Evolutionary conservation across 2,888 invertebrate species (phyloP).

Genomic region (Cantharis nigra): DNA sequence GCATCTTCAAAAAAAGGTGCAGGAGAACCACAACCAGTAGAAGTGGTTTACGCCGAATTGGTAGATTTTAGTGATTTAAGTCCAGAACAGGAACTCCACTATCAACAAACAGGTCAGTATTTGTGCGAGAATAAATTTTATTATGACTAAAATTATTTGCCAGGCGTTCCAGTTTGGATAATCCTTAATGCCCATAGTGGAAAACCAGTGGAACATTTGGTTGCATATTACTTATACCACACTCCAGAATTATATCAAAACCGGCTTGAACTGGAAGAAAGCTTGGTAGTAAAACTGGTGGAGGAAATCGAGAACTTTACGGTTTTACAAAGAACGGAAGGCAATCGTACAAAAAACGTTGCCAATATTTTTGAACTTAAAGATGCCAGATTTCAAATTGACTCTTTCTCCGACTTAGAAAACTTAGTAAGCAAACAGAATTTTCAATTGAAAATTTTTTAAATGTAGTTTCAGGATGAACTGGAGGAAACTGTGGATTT

Average conservation of each 20-base stretch:
- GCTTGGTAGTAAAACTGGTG: slow-evolving; percentile 12
- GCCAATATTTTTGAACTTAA: slow-evolving; percentile 23
- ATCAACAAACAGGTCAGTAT: background rate
- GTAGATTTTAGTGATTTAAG: background rate
- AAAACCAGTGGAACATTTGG: slow-evolving; percentile 15
- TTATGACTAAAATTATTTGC: background rate
- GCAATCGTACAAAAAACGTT: slow-evolving; percentile 12
- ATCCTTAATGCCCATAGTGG: slow-evolving; percentile 21
- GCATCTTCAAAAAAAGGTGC: background rate
- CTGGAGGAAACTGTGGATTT: background rate
- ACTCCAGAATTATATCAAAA: slow-evolving; percentile 19
- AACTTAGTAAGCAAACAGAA: background rate
- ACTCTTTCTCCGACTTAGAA: background rate
- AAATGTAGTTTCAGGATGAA: background rate
- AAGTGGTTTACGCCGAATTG: background rate
- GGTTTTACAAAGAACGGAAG: slow-evolving; percentile 16
- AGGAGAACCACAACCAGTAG: background rate
- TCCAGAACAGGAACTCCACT: background rate
- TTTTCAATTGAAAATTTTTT: background rate
- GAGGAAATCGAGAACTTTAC: slow-evolving; percentile 24
- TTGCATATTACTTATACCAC: slow-evolving; percentile 19
- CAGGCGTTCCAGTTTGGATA: slow-evolving; percentile 35
- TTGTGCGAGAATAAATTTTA: background rate
- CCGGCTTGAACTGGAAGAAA: slow-evolving; percentile 7
- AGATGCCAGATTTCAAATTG: background rate